phyloP scores from a whole-genome alignment of 2,797 vertebrate species.

The Okamejei kenojei region DNA sequence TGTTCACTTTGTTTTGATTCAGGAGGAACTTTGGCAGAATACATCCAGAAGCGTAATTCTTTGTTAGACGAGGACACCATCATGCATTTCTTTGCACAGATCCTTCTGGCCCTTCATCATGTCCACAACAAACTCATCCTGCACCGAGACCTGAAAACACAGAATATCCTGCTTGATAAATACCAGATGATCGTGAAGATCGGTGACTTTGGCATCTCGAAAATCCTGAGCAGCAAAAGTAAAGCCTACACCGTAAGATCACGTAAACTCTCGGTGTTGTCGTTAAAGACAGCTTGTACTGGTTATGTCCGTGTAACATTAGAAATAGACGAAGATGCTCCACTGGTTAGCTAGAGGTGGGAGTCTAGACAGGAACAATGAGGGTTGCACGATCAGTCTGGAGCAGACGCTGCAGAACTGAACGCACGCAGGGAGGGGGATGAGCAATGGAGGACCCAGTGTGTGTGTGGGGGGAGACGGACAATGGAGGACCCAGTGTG shows the following conservation, averaged over 20 bases:
- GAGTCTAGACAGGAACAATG: not conserved
- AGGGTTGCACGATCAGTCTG: not conserved
- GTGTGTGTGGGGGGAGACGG: no score
- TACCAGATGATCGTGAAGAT: constrained; percentile 97
- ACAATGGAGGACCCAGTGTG: no score
- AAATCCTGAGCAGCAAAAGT: constrained; percentile 98
- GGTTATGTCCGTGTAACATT: not conserved
- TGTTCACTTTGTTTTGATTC: not conserved
- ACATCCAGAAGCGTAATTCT: constrained; percentile 94
- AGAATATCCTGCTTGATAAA: constrained; percentile 96
- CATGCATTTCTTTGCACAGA: constrained; percentile 96
- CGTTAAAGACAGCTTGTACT: not conserved
- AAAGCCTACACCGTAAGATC: constrained; percentile 88
- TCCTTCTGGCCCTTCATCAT: constrained; percentile 86
- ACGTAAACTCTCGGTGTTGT: not conserved
- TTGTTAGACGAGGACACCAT: constrained; percentile 94
- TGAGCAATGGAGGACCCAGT: no score
- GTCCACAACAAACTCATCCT: constrained; percentile 96
- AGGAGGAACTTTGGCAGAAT: constrained; percentile 91
- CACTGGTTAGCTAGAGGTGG: not conserved
- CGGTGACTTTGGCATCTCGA: constrained; percentile 95
- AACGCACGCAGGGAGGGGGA: not conserved
- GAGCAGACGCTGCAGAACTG: not conserved
- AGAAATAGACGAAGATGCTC: not conserved
- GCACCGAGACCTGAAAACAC: constrained; percentile 95